Conservation (phyloP, 53 echinoderm and acorn worm genomes). For the Pentamera pediparva region DNA sequence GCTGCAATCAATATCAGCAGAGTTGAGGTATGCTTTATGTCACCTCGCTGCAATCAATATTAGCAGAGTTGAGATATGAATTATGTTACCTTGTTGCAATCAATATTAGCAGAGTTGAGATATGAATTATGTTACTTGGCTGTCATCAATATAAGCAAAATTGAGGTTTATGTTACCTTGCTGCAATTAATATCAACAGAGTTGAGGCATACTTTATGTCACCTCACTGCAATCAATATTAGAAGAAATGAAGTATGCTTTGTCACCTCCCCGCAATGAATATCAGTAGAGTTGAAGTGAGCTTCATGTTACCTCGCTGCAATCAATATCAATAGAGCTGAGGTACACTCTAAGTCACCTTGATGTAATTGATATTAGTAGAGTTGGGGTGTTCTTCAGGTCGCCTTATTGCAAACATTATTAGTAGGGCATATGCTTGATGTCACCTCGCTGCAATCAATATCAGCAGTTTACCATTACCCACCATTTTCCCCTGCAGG, state of each 20-base stretch:
- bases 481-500: slow-evolving; percentile 33
- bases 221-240: slow-evolving; percentile 43
- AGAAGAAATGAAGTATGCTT: slow-evolving; percentile 93
- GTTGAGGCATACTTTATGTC: background rate
- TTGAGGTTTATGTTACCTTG: background rate
- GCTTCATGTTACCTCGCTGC: background rate
- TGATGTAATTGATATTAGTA: slow-evolving; percentile 59
- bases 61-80: slow-evolving; percentile 91
- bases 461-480: slow-evolving; percentile 66
- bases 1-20: too few relatives aligned
- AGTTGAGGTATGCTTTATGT: background rate
- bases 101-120: too few relatives aligned
- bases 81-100: too few relatives aligned
- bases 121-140: too few relatives aligned
- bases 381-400: slow-evolving; percentile 92
- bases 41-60: slow-evolving; percentile 45
- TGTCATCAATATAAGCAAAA: too few relatives aligned
- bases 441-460: slow-evolving; percentile 66
- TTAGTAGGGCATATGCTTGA: too few relatives aligned
- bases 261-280: too few relatives aligned
- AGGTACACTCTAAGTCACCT: background rate
- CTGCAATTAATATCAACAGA: too few relatives aligned
- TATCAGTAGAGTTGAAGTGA: too few relatives aligned
- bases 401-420: too few relatives aligned
- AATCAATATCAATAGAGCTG: too few relatives aligned